Conservation (phyloP, 2,113 vertebrate species). For the Antechinus flavipes region DNA sequence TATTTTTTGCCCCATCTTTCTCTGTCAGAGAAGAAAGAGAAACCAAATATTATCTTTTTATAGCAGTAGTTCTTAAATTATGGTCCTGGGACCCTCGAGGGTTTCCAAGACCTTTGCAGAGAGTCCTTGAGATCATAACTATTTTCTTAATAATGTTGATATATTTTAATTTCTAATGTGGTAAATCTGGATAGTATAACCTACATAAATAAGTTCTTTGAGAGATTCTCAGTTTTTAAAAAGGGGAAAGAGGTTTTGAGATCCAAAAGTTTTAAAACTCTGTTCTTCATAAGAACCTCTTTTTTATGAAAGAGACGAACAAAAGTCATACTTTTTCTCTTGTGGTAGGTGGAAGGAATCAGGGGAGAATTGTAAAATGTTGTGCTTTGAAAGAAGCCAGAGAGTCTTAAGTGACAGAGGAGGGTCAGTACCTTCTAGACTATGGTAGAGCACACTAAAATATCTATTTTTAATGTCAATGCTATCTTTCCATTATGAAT, state of each 20-base stretch:
- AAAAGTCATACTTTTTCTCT: neutral
- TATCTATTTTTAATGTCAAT: constrained; percentile 21
- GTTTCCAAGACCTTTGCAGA: neutral
- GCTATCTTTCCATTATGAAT: constrained; percentile 14
- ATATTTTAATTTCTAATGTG: neutral
- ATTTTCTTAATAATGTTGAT: neutral
- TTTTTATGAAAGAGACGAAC: neutral
- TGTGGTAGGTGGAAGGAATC: neutral
- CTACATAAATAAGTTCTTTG: neutral
- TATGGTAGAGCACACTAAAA: constrained; percentile 16
- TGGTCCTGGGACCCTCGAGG: neutral
- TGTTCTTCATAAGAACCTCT: neutral
- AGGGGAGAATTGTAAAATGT: neutral
- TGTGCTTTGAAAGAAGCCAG: neutral
- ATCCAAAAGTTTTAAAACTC: neutral
- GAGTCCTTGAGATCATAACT: neutral
- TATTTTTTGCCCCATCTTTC: no score
- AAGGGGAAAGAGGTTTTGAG: neutral
- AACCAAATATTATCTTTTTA: neutral
- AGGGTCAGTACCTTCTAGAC: neutral
- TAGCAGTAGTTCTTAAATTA: neutral
- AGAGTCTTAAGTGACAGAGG: neutral
- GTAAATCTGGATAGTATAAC: neutral
- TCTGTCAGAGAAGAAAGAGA: neutral
- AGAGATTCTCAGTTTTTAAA: neutral